Percentiles rank a stretch among this genome's conserved stretches.
Evolutionary conservation across 30 jellyfish, hydroid and myxozoan species (phyloP).

Genomic region (Chrysaora quinquecirrha): DNA sequence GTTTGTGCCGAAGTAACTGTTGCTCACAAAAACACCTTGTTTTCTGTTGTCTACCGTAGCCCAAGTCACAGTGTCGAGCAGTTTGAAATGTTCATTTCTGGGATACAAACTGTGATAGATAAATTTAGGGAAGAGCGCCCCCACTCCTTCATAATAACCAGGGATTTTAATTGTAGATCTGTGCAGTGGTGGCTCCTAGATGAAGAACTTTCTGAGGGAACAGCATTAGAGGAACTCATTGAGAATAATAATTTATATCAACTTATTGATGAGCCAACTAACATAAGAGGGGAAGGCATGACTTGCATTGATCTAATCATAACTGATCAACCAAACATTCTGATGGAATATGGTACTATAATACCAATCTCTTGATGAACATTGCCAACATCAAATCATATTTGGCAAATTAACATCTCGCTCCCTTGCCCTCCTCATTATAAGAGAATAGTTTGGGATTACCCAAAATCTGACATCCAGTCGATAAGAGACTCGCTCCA

Average conservation of each 20-base stretch:
- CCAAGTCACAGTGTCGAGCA: slow-evolving; percentile 1
- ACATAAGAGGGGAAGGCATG: no score
- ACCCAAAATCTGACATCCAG: slow-evolving; percentile 26
- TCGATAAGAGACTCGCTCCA: slow-evolving; percentile 30
- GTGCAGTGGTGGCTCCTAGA: not conserved
- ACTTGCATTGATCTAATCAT: not conserved
- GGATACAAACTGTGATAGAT: not conserved
- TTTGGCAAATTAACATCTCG: slow-evolving; percentile 16
- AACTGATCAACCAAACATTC: not conserved
- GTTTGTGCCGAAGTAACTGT: no score
- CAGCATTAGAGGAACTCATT: not conserved
- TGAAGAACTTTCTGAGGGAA: not conserved
- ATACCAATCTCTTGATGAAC: not conserved
- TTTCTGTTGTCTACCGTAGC: slow-evolving; percentile 1
- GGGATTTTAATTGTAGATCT: not conserved
- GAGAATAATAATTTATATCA: not conserved
- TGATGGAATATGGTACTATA: not conserved
- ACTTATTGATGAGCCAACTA: no score
- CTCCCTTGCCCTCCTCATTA: slow-evolving; percentile 31
- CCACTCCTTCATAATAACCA: not conserved
- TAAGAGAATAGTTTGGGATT: slow-evolving; percentile 19
- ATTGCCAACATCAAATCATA: slow-evolving; percentile 6
- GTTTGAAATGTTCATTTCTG: not conserved
- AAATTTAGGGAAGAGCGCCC: not conserved
- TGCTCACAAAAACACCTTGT: not conserved